These are phyloP conservation scores for Choloepus hoffmanni DNA, from an alignment of 2,113 vertebrate genomes.

Conservation along the genomic window DNA sequence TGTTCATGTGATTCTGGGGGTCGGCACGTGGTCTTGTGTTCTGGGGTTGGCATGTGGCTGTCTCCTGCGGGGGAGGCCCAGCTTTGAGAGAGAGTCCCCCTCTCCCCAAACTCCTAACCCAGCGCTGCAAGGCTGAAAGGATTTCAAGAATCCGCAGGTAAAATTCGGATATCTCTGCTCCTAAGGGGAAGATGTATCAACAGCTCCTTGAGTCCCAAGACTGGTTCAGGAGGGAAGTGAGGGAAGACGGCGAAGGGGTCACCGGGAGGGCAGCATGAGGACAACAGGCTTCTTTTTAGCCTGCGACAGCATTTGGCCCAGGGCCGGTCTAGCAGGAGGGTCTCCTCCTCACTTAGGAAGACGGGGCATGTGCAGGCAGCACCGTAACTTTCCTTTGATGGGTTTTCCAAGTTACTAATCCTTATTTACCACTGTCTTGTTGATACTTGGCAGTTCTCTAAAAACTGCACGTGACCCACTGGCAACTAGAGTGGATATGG, in stretches of 20 bases:
- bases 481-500: neutral
- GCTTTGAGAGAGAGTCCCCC: neutral
- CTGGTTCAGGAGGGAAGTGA: neutral
- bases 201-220: neutral
- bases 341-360: neutral
- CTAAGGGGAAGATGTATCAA: neutral
- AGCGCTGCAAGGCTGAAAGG: neutral
- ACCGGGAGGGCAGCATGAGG: neutral
- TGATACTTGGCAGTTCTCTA: conserved; percentile 30
- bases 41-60: too few relatives aligned
- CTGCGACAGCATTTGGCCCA: neutral
- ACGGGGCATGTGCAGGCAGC: neutral
- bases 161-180: neutral
- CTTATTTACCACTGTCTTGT: conserved; percentile 3
- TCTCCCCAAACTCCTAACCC: neutral
- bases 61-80: too few relatives aligned
- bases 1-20: too few relatives aligned
- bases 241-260: neutral
- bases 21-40: too few relatives aligned
- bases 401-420: conserved; percentile 19
- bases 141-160: neutral
- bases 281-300: neutral
- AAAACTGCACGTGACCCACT: neutral
- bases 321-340: neutral
- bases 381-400: neutral